These are phyloP conservation scores for Acanthosepion esculentum DNA, from an alignment of 2,888 invertebrate species.

Conservation along the genomic window DNA sequence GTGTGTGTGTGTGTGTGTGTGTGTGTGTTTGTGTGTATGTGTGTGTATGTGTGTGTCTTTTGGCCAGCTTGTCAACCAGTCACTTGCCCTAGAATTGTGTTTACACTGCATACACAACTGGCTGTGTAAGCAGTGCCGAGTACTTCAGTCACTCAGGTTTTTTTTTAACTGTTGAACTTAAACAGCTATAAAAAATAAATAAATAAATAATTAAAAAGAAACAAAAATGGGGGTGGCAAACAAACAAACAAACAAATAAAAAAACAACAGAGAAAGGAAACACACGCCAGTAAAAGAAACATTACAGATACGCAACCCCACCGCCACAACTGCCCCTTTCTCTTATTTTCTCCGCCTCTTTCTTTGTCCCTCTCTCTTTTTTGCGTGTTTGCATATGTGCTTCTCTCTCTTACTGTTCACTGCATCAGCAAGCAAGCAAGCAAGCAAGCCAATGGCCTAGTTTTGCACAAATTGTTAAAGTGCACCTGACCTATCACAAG, in stretches of 20 bases:
- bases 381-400: too few relatives aligned
- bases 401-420: slow-evolving; percentile 8
- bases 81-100: not conserved
- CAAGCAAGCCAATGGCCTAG: slow-evolving; percentile 45
- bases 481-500: slow-evolving; percentile 46
- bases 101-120: not conserved
- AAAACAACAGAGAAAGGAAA: too few relatives aligned
- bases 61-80: not conserved
- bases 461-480: slow-evolving; percentile 46
- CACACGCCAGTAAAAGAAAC: not conserved
- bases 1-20: not conserved
- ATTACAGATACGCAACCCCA: not conserved
- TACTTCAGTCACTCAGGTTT: not conserved
- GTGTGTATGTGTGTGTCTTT: not conserved
- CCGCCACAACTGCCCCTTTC: not conserved
- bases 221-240: not conserved
- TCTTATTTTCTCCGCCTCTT: not conserved
- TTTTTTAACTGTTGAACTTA: slow-evolving; percentile 15
- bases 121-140: not conserved
- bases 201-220: not conserved
- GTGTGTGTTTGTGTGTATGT: not conserved
- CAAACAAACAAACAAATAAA: not conserved
- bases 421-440: slow-evolving; percentile 38
- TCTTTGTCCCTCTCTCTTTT: not conserved
- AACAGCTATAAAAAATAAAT: not conserved